These are phyloP conservation scores for Eucera pruinosa DNA, from an alignment of 2,888 invertebrate genomes.

Conservation along the genomic window DNA sequence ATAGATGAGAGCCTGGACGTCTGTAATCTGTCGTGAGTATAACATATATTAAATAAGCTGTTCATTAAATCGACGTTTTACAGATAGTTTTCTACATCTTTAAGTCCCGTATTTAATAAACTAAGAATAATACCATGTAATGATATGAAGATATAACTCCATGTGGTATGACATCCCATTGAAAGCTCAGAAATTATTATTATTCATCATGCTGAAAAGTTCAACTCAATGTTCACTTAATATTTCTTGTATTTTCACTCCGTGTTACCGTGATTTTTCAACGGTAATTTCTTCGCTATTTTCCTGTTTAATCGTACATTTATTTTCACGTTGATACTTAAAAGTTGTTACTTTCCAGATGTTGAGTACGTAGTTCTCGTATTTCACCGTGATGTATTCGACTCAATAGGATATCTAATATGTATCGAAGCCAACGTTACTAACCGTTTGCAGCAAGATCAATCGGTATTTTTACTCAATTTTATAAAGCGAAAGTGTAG, in stretches of 20 bases:
- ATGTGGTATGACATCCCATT: slow-evolving; percentile 34
- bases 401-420: too few species aligned
- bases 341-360: slow-evolving; percentile 21
- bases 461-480: too few species aligned
- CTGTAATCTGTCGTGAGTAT: slow-evolving; percentile 10
- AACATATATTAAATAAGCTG: too few species aligned
- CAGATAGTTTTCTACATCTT: too few species aligned
- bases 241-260: slow-evolving; percentile 20
- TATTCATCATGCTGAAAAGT: slow-evolving; percentile 33
- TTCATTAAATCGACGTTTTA: too few species aligned
- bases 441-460: too few species aligned
- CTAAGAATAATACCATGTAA: slow-evolving; percentile 46
- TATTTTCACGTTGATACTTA: background rate
- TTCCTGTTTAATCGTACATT: background rate
- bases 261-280: slow-evolving; percentile 42
- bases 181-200: slow-evolving; percentile 33
- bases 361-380: slow-evolving; percentile 38
- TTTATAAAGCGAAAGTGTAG: too few species aligned
- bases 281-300: slow-evolving; percentile 24
- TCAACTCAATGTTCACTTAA: slow-evolving; percentile 3
- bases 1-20: too few species aligned
- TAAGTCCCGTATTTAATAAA: too few species aligned
- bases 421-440: too few species aligned
- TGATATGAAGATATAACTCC: too few species aligned
- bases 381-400: slow-evolving; percentile 39